Evolutionary conservation across 1,140 invertebrate species (phyloP).

Genomic region (Physella acuta): DNA sequence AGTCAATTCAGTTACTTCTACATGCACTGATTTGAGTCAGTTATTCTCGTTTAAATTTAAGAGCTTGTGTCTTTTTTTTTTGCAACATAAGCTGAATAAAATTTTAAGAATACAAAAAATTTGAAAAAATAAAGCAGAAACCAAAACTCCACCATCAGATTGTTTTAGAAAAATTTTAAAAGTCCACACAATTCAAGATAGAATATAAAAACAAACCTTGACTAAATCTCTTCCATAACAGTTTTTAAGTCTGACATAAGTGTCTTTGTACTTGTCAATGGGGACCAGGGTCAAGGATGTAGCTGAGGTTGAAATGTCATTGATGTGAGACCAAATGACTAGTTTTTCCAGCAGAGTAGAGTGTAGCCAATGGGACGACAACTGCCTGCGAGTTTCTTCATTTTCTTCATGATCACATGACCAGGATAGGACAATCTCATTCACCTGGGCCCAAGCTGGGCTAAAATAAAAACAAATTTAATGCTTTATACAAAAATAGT

Average conservation of each 20-base stretch:
- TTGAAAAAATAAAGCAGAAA: too few species aligned
- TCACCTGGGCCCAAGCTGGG: background rate
- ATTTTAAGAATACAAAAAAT: too few species aligned
- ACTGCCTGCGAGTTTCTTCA: conserved; percentile 12
- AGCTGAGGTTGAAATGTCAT: conserved; percentile 42
- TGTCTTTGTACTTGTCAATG: conserved; percentile 70
- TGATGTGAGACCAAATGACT: conserved; percentile 67
- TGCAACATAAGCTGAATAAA: too few species aligned
- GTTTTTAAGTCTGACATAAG: conserved; percentile 76
- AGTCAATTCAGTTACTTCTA: too few species aligned
- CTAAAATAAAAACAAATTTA: background rate
- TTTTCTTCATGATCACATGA: background rate
- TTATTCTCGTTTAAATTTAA: too few species aligned
- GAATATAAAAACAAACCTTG: conserved; percentile 59
- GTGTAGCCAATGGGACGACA: conserved; percentile 52
- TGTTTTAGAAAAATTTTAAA: too few species aligned
- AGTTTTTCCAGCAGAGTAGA: conserved; percentile 66
- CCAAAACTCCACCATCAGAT: too few species aligned
- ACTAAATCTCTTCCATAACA: conserved; percentile 78
- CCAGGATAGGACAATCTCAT: conserved; percentile 14
- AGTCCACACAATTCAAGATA: too few species aligned
- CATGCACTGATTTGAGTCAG: too few species aligned
- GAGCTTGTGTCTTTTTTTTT: too few species aligned
- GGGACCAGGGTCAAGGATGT: conserved; percentile 71
- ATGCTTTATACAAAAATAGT: too few species aligned